phyloP scores from a whole-genome alignment of 1,140 invertebrate genomes.

The Rhopalosiphum maidis region DNA sequence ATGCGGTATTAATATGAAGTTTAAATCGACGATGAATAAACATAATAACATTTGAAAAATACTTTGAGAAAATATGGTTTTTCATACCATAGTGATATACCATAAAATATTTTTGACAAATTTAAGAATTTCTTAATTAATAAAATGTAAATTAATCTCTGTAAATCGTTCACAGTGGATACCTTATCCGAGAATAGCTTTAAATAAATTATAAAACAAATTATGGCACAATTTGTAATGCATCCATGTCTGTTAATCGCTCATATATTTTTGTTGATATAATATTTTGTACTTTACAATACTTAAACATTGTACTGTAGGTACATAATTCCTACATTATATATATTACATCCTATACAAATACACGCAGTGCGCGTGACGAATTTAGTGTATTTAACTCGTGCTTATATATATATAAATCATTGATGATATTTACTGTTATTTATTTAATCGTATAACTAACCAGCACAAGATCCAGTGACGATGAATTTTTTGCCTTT shows the following conservation, averaged over 20 bases:
- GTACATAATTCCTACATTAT: too few species aligned
- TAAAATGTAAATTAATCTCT: not conserved
- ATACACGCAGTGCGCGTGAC: accelerated
- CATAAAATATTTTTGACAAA: too few species aligned
- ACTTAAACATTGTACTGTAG: not conserved
- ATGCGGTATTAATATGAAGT: too few species aligned
- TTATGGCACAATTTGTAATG: not conserved
- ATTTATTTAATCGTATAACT: conserved; percentile 31
- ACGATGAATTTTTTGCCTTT: conserved; percentile 80
- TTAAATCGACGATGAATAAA: too few species aligned
- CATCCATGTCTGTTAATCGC: not conserved
- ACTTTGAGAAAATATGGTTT: too few species aligned
- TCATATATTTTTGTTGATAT: not conserved
- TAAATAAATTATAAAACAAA: not conserved
- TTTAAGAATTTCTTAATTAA: not conserved
- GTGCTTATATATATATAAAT: not conserved
- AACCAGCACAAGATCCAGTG: conserved; percentile 83
- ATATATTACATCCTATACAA: not conserved
- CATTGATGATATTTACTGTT: not conserved
- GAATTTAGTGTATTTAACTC: too few species aligned
- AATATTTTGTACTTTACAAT: not conserved
- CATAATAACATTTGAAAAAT: too few species aligned
- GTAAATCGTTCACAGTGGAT: not conserved
- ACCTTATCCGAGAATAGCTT: not conserved
- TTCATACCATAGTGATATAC: too few species aligned